Conservation (phyloP, 2,797 vertebrate genomes). For the Fundulus diaphanus region DNA sequence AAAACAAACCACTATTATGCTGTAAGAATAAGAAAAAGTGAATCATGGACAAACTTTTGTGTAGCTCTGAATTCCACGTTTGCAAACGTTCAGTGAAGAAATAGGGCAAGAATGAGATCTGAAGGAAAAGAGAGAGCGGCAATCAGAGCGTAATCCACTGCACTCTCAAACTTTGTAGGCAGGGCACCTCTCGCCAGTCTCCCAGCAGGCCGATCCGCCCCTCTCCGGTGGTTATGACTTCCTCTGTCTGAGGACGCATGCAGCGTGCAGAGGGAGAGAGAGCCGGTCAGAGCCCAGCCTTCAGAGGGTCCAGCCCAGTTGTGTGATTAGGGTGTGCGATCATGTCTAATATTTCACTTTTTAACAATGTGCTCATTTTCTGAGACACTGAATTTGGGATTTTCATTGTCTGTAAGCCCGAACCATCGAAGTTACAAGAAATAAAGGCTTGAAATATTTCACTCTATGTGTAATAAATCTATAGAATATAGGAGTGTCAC, state of each 20-base stretch:
- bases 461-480: too few relatives aligned
- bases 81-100: background rate
- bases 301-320: background rate
- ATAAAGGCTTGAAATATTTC: too few relatives aligned
- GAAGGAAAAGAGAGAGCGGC: conserved; percentile 23
- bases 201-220: conserved; percentile 85
- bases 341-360: too few relatives aligned
- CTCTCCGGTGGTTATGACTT: conserved; percentile 80
- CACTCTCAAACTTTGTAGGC: conserved; percentile 63
- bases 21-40: background rate
- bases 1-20: background rate
- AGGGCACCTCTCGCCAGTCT: conserved; percentile 85
- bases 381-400: too few relatives aligned
- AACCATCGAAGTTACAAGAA: too few relatives aligned
- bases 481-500: too few relatives aligned
- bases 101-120: conserved; percentile 13
- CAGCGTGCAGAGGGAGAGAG: conserved; percentile 57
- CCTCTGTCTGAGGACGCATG: conserved; percentile 82
- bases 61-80: background rate
- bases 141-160: conserved; percentile 65
- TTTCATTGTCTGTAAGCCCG: too few relatives aligned
- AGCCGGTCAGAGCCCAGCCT: conserved; percentile 45
- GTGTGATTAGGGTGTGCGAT: too few relatives aligned
- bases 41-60: background rate
- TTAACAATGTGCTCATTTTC: too few relatives aligned